Percentiles rank a stretch among this genome's conserved stretches.
Evolutionary conservation across 2,888 invertebrate species (phyloP).

Genomic region (Conchocele bisecta): DNA sequence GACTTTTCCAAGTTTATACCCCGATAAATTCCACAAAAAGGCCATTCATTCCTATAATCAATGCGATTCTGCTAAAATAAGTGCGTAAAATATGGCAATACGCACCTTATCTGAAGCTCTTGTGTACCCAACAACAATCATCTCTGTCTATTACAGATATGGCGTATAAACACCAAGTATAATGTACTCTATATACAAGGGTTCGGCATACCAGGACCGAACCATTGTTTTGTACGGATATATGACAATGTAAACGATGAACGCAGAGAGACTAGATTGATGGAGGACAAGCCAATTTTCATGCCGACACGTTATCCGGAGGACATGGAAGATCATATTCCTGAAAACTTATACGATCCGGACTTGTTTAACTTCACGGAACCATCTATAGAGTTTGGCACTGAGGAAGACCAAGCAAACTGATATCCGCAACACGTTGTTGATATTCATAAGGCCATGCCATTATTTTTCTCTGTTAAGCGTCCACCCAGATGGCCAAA

Average conservation of each 20-base stretch:
- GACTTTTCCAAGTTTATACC: not conserved
- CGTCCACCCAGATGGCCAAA: no score
- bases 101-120: not conserved
- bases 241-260: constrained; percentile 90
- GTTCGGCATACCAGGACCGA: constrained; percentile 91
- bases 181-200: constrained; percentile 96
- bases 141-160: constrained; percentile 88
- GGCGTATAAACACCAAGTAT: constrained; percentile 96
- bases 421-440: no score
- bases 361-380: constrained; percentile 89
- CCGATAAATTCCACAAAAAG: not conserved
- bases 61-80: no score
- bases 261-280: constrained; percentile 33
- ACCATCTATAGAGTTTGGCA: constrained; percentile 59
- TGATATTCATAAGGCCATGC: no score
- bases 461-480: no score
- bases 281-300: constrained; percentile 85
- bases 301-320: constrained; percentile 91
- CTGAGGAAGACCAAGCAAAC: constrained; percentile 20
- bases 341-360: constrained; percentile 90
- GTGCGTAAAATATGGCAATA: not conserved
- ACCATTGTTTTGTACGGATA: constrained; percentile 86
- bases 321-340: constrained; percentile 84
- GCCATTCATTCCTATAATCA: no score
- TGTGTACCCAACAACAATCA: no score